Conservation (phyloP, 1,140 invertebrate species). For the Metopolophium dirhodum region DNA sequence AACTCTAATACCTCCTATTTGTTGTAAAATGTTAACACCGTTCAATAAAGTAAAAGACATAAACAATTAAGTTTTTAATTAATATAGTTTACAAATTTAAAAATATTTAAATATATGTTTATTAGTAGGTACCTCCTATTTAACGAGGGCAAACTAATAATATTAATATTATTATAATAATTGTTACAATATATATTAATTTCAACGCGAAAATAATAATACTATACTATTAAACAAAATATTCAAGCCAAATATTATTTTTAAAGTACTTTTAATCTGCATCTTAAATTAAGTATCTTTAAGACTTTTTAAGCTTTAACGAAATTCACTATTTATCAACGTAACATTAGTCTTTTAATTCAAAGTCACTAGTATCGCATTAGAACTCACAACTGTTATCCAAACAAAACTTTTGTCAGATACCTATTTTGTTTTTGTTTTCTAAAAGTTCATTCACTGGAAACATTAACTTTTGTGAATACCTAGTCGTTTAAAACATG, state of each 20-base stretch:
- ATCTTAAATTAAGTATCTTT: not conserved
- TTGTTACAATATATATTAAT: not conserved
- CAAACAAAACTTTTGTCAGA: constrained; percentile 22
- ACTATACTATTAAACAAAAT: not conserved
- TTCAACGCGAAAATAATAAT: not conserved
- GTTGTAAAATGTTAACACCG: not conserved
- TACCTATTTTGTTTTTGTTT: constrained; percentile 33
- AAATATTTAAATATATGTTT: not conserved
- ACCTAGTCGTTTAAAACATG: constrained; percentile 32
- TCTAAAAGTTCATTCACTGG: constrained; percentile 2
- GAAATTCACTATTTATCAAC: constrained; percentile 21
- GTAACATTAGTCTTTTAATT: constrained; percentile 4
- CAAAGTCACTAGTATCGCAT: constrained; percentile 28
- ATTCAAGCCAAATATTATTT: not conserved
- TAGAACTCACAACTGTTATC: constrained; percentile 36
- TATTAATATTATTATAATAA: not conserved
- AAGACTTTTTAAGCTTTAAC: not conserved
- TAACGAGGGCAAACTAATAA: not conserved
- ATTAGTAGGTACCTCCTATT: not conserved
- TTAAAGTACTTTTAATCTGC: not conserved
- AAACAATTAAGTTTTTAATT: not conserved
- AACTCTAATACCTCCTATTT: not conserved
- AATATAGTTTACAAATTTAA: not conserved
- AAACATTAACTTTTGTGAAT: constrained; percentile 38
- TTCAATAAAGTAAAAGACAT: not conserved